These are phyloP conservation scores for Hetaerina americana DNA, from an alignment of 1,140 invertebrate species.

Conservation along the genomic window DNA sequence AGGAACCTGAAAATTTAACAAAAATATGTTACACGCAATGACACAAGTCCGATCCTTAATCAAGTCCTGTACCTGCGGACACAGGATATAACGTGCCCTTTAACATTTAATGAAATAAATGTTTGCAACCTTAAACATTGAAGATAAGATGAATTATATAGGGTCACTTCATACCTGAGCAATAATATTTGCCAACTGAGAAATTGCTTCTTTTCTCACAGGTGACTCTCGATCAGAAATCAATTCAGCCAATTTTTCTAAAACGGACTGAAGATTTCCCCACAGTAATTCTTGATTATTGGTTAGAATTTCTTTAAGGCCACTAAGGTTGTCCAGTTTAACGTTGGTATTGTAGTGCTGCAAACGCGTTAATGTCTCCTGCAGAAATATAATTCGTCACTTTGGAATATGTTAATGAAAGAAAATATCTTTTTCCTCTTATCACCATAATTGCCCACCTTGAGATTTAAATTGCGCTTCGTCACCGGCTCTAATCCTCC, in stretches of 20 bases:
- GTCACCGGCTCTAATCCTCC: conserved; percentile 45
- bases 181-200: conserved; percentile 49
- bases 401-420: conserved; percentile 3
- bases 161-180: conserved; percentile 32
- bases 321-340: conserved; percentile 51
- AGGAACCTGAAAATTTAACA: conserved; percentile 21
- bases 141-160: too few species aligned
- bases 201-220: conserved; percentile 51
- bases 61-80: too few species aligned
- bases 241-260: conserved; percentile 52
- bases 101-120: conserved; percentile 8
- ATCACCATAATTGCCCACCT: conserved; percentile 29
- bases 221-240: conserved; percentile 56
- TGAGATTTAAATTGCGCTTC: conserved; percentile 56
- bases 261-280: conserved; percentile 46
- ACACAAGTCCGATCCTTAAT: too few species aligned
- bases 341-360: conserved; percentile 64
- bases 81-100: too few species aligned
- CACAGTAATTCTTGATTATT: conserved; percentile 34
- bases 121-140: too few species aligned
- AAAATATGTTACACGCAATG: conserved; percentile 5
- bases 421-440: not conserved
- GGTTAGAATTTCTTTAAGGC: conserved; percentile 53
- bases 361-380: conserved; percentile 59
- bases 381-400: conserved; percentile 17